Conservation (phyloP, 1,140 invertebrate species). For the Neotoxoptera formosana region DNA sequence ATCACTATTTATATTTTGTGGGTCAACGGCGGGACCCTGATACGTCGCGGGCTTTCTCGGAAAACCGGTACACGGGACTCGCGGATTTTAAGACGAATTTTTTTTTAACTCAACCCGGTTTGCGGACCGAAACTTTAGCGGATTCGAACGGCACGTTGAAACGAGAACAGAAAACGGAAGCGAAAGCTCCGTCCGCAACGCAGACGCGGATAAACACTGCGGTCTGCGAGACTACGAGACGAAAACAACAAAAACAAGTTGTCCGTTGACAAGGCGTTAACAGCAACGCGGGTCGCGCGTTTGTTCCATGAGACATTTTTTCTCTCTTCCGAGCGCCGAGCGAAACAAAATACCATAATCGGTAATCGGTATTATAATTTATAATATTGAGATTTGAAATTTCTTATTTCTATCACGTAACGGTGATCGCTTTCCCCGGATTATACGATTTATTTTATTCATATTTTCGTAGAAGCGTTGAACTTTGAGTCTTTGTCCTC, state of each 20-base stretch:
- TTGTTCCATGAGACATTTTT: conserved; percentile 36
- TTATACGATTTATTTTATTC: background rate
- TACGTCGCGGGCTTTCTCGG: background rate
- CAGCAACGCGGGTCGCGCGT: background rate
- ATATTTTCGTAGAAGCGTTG: background rate
- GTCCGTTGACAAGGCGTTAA: conserved; percentile 56
- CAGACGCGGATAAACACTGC: conserved; percentile 47
- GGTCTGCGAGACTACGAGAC: background rate
- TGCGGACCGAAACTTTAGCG: background rate
- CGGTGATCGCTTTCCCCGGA: too few relatives aligned
- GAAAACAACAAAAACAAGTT: conserved; percentile 49
- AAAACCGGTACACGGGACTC: background rate
- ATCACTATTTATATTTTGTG: background rate
- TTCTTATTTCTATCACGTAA: too few relatives aligned
- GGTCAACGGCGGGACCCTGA: background rate
- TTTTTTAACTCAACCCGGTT: background rate
- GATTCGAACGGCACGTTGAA: background rate
- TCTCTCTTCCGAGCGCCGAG: background rate
- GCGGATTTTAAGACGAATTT: background rate
- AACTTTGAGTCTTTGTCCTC: too few relatives aligned
- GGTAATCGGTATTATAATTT: background rate
- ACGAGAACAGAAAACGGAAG: background rate
- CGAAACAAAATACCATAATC: background rate
- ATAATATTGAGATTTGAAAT: too few relatives aligned
- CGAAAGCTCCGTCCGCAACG: background rate